Percentiles rank a stretch among this genome's conserved stretches.
These are phyloP conservation scores for Hirtodrosophila duncani DNA, from an alignment of 2,888 invertebrate species.

Conservation along the genomic window DNA sequence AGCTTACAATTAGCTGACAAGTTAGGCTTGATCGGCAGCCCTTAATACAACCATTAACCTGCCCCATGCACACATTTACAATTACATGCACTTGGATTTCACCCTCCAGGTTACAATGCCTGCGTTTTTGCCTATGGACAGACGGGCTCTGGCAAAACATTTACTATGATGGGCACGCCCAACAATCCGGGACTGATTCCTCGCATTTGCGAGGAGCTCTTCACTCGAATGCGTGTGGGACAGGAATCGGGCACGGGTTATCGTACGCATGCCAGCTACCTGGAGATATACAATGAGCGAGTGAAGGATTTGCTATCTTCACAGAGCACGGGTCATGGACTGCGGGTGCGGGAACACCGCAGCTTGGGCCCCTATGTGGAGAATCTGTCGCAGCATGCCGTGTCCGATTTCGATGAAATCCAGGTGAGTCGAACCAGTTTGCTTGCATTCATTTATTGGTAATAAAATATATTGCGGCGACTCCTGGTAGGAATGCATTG, in stretches of 20 bases:
- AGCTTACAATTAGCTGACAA: slow-evolving; percentile 23
- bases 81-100: neutral
- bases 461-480: neutral
- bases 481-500: slow-evolving; percentile 84
- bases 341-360: slow-evolving; percentile 89
- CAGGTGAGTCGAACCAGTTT: slow-evolving; percentile 82
- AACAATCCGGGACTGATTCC: slow-evolving; percentile 91
- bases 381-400: slow-evolving; percentile 90
- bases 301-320: slow-evolving; percentile 85
- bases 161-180: slow-evolving; percentile 92
- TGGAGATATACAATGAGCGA: slow-evolving; percentile 91
- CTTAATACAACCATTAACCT: slow-evolving; percentile 14
- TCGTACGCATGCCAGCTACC: slow-evolving; percentile 90
- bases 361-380: slow-evolving; percentile 91
- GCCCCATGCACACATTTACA: neutral
- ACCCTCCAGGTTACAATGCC: slow-evolving; percentile 84
- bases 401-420: slow-evolving; percentile 91
- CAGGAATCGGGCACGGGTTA: slow-evolving; percentile 90
- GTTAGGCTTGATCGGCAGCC: slow-evolving; percentile 26
- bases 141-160: slow-evolving; percentile 94
- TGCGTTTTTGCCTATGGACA: slow-evolving; percentile 95
- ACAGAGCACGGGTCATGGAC: slow-evolving; percentile 82
- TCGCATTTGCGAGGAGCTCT: slow-evolving; percentile 89
- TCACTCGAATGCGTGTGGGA: slow-evolving; percentile 88
- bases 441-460: neutral